Percentiles rank a stretch among this genome's conserved stretches.
Conservation (phyloP, 2,797 vertebrate species). For the Channa striata region DNA sequence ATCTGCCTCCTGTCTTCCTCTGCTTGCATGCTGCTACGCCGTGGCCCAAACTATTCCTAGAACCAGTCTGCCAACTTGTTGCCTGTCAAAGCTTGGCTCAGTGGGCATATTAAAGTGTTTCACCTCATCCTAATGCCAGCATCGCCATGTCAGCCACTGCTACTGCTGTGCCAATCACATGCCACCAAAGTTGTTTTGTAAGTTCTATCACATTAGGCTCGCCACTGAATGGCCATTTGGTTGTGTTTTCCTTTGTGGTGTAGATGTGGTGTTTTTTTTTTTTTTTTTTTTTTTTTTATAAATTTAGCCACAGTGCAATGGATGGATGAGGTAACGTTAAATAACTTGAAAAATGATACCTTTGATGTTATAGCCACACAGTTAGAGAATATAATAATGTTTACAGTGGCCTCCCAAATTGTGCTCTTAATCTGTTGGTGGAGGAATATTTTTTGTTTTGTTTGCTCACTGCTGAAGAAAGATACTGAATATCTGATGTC, state of each 20-base stretch:
- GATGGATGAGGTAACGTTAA: not conserved
- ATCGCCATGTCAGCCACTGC: slow-evolving; percentile 51
- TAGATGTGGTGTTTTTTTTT: not conserved
- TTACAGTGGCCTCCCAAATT: not conserved
- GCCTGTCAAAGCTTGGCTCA: slow-evolving; percentile 64
- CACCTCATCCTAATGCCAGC: slow-evolving; percentile 63
- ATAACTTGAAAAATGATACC: not conserved
- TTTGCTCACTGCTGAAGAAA: slow-evolving; percentile 22
- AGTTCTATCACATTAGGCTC: slow-evolving; percentile 49
- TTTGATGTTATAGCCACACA: not conserved
- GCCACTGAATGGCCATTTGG: not conserved
- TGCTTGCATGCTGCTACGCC: slow-evolving; percentile 71
- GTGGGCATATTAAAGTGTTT: slow-evolving; percentile 63
- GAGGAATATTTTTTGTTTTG: slow-evolving; percentile 1
- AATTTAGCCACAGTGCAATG: too few species aligned
- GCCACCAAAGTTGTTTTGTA: slow-evolving; percentile 66
- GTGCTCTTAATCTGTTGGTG: not conserved
- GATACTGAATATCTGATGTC: not conserved
- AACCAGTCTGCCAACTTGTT: slow-evolving; percentile 58
- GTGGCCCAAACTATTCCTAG: slow-evolving; percentile 57
- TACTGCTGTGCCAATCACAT: slow-evolving; percentile 51
- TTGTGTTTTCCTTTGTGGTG: slow-evolving; percentile 19
- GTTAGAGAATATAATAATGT: not conserved
- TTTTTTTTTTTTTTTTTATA: not conserved
- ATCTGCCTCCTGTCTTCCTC: slow-evolving; percentile 59